Evolutionary conservation across 2,888 invertebrate species (phyloP), one percentile per base, ranked within the genome.

Genomic region (Eupithecia centaureata): DNA sequence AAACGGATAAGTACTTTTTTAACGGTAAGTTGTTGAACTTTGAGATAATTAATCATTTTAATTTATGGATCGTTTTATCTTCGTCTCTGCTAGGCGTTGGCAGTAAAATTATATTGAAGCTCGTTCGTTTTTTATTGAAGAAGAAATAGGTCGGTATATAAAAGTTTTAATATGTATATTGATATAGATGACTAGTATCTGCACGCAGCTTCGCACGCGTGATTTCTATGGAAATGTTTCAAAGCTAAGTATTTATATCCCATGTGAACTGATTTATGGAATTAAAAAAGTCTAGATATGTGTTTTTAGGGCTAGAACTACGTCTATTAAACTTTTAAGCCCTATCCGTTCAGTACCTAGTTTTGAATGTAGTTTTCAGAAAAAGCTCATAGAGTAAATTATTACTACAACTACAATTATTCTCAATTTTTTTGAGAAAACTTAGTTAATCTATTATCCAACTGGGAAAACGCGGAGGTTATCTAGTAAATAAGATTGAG

Each of bases 1-100:
- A 77, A 81, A 85, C 86, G 90, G 90, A 90, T 89, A 47, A 47
- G 42, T 18, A 83, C 79, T 80, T 71, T 73, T 67, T 73, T 77
- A 65, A 52, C 63, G 78, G 84, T 84, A 76, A 82, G 83, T 80
- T n/a, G 28, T 28, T 28, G 65, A 30, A 63, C 69, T 69, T 72
- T 52, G 12, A 57, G 61, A 27, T 70, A 66, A 63, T 70, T 25
- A 66, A 58, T 70, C 69, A 63, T 66, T 56, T 56, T 62, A 57
- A 56, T 69, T 62, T 60, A 66, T 57, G 30, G 57, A 22, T 30
- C 52, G 56, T 62, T 60, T 52, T 42, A 54, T 52, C n/a, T 62
- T 25, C 38, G 59, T 47, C 61, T 33, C 15, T 38, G 47, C 42
- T 28, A 51, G 47, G 54, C 47, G 60, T 47, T 61, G 69, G 62